These are phyloP conservation scores for Lontra canadensis DNA, from an alignment of 2,113 vertebrate species.

Conservation along the genomic window DNA sequence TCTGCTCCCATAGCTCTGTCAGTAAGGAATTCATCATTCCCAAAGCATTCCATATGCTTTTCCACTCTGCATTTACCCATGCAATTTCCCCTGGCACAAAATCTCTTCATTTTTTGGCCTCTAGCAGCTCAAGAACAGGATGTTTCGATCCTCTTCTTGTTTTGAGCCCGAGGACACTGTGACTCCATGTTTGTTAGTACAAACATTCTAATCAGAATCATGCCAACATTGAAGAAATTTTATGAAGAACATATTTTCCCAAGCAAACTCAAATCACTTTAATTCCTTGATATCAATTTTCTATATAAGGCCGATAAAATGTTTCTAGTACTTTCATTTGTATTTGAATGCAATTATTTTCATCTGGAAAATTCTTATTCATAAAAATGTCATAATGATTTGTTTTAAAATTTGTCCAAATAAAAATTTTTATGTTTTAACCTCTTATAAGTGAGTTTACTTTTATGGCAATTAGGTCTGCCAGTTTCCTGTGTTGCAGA, in stretches of 20 bases:
- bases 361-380: slow-evolving; percentile 48
- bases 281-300: slow-evolving; percentile 35
- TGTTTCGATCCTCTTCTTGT: slow-evolving; percentile 42
- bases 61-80: slow-evolving; percentile 65
- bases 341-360: slow-evolving; percentile 49
- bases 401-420: slow-evolving; percentile 45
- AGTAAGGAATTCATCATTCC: slow-evolving; percentile 71
- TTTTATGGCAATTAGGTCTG: background rate
- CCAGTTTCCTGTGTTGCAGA: background rate
- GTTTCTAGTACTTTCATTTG: slow-evolving; percentile 16
- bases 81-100: slow-evolving; percentile 64
- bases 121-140: slow-evolving; percentile 62
- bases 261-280: slow-evolving; percentile 48
- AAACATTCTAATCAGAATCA: slow-evolving; percentile 59
- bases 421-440: background rate
- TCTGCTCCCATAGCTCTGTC: slow-evolving; percentile 72
- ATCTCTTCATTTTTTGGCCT: slow-evolving; percentile 56
- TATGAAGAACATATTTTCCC: slow-evolving; percentile 51
- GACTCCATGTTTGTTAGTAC: slow-evolving; percentile 63
- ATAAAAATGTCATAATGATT: slow-evolving; percentile 22
- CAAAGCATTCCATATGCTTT: slow-evolving; percentile 76
- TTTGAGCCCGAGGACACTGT: slow-evolving; percentile 52
- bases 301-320: slow-evolving; percentile 21
- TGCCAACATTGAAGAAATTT: slow-evolving; percentile 43
- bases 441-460: slow-evolving; percentile 43